Percentiles rank a stretch among this genome's conserved stretches.
Evolutionary conservation across 2,888 invertebrate species (phyloP).

Genomic region (Fabriciana adippe): DNA sequence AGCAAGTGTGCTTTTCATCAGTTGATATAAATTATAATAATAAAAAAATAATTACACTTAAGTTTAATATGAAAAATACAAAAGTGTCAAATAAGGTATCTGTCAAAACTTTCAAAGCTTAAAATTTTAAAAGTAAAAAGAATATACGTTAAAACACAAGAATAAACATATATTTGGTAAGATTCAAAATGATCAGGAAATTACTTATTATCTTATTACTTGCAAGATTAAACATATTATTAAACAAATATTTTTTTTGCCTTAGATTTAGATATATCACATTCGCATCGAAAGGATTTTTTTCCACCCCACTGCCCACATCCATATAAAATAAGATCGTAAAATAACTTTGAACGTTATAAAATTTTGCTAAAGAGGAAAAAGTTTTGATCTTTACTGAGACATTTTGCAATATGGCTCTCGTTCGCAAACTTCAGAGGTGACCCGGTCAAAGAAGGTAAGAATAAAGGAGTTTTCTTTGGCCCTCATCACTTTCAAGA

Average conservation of each 20-base stretch:
- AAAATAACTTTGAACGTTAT: constrained; percentile 34
- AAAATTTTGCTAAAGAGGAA: constrained; percentile 37
- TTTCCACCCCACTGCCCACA: background rate
- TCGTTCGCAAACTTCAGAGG: constrained; percentile 57
- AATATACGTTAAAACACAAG: no score
- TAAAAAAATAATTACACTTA: no score
- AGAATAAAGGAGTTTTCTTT: constrained; percentile 55
- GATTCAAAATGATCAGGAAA: no score
- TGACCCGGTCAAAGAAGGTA: constrained; percentile 68
- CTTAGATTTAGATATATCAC: background rate
- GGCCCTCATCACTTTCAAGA: constrained; percentile 52
- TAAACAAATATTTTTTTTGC: background rate
- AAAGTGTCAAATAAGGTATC: no score
- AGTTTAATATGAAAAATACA: no score
- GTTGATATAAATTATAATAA: no score
- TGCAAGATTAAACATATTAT: no score
- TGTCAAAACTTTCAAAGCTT: no score
- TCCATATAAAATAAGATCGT: constrained; percentile 9
- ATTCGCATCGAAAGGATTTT: background rate
- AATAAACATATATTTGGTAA: no score
- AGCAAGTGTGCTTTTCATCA: no score
- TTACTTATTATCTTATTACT: no score
- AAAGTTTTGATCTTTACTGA: constrained; percentile 63
- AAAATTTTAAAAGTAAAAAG: no score
- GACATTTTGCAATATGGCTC: constrained; percentile 63